Evolutionary conservation across 2,888 invertebrate species (phyloP), one percentile per base, ranked within the genome.

Genomic region (Margaritifera margaritifera): DNA sequence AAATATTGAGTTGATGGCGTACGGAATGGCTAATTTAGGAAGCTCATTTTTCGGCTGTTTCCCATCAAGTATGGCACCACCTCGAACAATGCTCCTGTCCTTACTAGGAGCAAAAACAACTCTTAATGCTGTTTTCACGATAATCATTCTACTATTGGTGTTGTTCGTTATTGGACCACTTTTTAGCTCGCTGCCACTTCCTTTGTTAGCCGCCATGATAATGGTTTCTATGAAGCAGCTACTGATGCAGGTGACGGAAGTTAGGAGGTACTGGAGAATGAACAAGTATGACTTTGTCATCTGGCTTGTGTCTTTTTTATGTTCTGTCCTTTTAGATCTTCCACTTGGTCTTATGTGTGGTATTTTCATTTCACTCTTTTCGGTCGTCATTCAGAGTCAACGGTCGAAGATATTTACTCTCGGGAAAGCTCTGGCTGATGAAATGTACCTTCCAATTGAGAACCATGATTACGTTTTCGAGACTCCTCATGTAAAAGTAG

Each of bases 211-310:
- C 15, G 87, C 88, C 52, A 90, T 91, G 74, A 90, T 91, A 59
- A 83, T 89, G 24, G 89, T 90, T 22, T 87, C 89, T 20, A 82
- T 91, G 78, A 87, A 90, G 68, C 84, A 88, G 53, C 81, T 91
- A 22, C 85, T 91, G 64, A 89, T 93, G 86, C 95, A 95, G 90
- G 91, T 93, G 22, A 79, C 91, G 87, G 93, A 94, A 62, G 90
- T 96, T 0, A 89, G 90, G 24, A 92, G 92, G 77, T 93, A 95
- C 78, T 96, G 95, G 94, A 92, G 91, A 80, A 89, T 94, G 25
- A 95, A 95, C 77, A 93, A 93, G 82, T 90, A 94, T 81, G 96
- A 97, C 86, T 95, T 94, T 1, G 81, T 93, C 19, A 83, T 84
- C 15, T 87, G 87, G 86, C 54, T 86, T 1, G 57, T 78, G 15